Base-by-base conservation (phyloP, 2,888 invertebrate species). In the Glomeris marginata region DNA sequence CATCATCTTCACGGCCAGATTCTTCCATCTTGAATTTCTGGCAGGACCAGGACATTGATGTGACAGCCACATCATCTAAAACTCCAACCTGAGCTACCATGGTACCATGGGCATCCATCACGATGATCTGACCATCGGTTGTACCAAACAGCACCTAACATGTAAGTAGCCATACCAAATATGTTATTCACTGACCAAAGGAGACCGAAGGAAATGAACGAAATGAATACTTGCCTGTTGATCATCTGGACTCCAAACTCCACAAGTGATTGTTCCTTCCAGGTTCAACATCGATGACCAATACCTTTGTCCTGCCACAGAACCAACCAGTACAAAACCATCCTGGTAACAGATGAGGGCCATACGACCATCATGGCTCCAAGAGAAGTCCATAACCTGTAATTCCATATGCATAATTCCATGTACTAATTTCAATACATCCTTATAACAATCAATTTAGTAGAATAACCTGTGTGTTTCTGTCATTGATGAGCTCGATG, bases 1-100 rank as follows among this genome's bases (percentile, higher is more conserved):
- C 51, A 16, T 40, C 52, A 22, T 52, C 52, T 15, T 51, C 53
- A 6, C 58, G 58, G 36, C 60, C 64, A 1, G 59, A 58, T 66
- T 92, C 92, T 65, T 92, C 92, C 91, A 94, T 92, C 71, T 91
- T 92, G 69, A 94, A 94, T 64, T 92, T 92, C 66, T 92, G 91
- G 64, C 94, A 92, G 18, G 91, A 91, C 94, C 94, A 95, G 15
- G 87, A 83, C 86, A 95, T 88, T 44, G 84, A 78, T 2, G 81
- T 81, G 59, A 95, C 90, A 49, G 88, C 83, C 62, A 86, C 84
- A 37, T 81, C 79, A 52, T 81, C 79, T 22, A 64, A 60, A n/a
- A 90, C 66, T 62, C 84, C 82, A n/a, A 88, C 80, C 73, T 90
- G 87, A 8, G 88, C 85, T 16, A 94, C 84, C 86, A 92, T 91